Percentiles rank a stretch among this genome's conserved stretches.
phyloP scores from a whole-genome alignment of 2,888 invertebrate species.

The Sussaba pulchella region DNA sequence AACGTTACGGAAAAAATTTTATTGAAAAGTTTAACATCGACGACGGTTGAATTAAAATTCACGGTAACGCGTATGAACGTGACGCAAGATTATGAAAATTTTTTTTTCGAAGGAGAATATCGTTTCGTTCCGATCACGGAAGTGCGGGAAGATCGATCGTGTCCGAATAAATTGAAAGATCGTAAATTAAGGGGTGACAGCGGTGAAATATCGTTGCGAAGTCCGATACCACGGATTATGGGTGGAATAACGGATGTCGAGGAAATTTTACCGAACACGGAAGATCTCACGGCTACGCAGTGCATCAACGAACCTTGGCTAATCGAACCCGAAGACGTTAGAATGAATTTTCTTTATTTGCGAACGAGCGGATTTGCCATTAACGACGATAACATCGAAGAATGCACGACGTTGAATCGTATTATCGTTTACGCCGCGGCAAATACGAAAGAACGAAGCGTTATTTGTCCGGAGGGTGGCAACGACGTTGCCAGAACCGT shows the following conservation, averaged over 20 bases:
- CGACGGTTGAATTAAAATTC: slow-evolving; percentile 90
- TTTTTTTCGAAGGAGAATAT: slow-evolving; percentile 91
- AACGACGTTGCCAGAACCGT: slow-evolving; percentile 82
- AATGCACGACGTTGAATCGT: slow-evolving; percentile 89
- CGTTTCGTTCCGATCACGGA: slow-evolving; percentile 87
- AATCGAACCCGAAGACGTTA: slow-evolving; percentile 90
- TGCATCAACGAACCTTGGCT: slow-evolving; percentile 92
- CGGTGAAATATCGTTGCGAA: slow-evolving; percentile 90
- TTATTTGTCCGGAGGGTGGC: slow-evolving; percentile 88
- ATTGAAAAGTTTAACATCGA: slow-evolving; percentile 89
- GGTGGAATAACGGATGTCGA: slow-evolving; percentile 65
- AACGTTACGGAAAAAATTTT: slow-evolving; percentile 88
- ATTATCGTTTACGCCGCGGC: slow-evolving; percentile 90
- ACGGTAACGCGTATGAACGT: slow-evolving; percentile 92
- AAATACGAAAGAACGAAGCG: slow-evolving; percentile 87
- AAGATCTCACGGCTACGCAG: slow-evolving; percentile 81
- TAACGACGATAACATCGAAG: slow-evolving; percentile 82
- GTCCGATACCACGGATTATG: slow-evolving; percentile 85
- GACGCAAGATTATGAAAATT: slow-evolving; percentile 92
- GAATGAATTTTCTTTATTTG: slow-evolving; percentile 89
- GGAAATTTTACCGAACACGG: slow-evolving; percentile 73
- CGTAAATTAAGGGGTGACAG: slow-evolving; percentile 89
- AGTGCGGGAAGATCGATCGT: slow-evolving; percentile 85
- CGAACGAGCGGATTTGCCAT: slow-evolving; percentile 89
- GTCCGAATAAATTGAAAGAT: slow-evolving; percentile 89